Percentiles rank a stretch among this genome's conserved stretches.
Evolutionary conservation across 2,888 invertebrate species (phyloP).

Genomic region (Steinernema hermaphroditum): DNA sequence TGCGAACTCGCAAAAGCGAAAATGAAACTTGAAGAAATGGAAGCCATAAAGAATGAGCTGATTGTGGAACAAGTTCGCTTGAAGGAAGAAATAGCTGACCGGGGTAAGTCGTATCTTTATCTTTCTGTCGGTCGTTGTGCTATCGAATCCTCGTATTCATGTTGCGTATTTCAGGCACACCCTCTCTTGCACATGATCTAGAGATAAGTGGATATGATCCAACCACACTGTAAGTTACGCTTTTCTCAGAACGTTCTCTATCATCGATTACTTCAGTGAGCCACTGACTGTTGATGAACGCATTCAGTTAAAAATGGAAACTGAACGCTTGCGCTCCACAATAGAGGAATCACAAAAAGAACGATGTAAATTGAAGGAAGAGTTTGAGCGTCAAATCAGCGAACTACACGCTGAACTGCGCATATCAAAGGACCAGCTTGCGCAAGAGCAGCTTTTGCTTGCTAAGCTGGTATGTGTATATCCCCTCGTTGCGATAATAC

Average conservation of each 20-base stretch:
- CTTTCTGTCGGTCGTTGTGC: constrained; percentile 4
- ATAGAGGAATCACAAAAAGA: neutral
- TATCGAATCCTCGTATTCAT: too few relatives aligned
- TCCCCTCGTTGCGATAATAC: too few relatives aligned
- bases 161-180: neutral
- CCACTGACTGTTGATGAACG: constrained; percentile 3
- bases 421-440: constrained; percentile 7
- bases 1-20: neutral
- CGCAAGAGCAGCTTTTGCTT: too few relatives aligned
- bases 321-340: neutral
- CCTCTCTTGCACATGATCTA: neutral
- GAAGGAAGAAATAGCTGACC: neutral
- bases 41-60: neutral
- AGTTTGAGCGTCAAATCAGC: neutral
- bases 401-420: constrained; percentile 1
- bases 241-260: neutral
- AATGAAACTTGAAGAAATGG: neutral
- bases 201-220: constrained; percentile 5
- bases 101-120: constrained; percentile 4
- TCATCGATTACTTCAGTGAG: too few relatives aligned
- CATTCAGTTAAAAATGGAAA: neutral
- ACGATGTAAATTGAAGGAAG: neutral
- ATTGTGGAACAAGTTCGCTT: constrained; percentile 8
- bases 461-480: too few relatives aligned
- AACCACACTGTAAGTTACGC: constrained; percentile 7